Conservation (phyloP, 2,113 vertebrate genomes). For the Pollimyrus isidori region DNA sequence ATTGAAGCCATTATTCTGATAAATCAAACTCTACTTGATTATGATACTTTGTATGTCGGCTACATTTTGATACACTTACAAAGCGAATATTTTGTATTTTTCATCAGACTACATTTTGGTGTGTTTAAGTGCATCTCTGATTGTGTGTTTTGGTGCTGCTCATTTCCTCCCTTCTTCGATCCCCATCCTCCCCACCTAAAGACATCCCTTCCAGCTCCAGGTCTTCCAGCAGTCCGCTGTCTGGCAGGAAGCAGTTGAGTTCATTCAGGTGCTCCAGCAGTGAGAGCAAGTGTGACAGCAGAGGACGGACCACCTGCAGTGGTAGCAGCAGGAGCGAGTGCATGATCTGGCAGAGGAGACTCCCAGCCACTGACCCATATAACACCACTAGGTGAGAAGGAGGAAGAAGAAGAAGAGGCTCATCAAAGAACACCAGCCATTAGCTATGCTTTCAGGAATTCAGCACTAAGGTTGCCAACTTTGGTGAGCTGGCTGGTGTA, state of each 20-base stretch:
- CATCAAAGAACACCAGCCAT: background rate
- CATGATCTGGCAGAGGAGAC: slow-evolving; percentile 65
- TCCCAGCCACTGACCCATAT: slow-evolving; percentile 64
- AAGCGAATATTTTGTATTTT: background rate
- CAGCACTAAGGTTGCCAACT: background rate
- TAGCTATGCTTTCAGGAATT: background rate
- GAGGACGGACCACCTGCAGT: slow-evolving; percentile 55
- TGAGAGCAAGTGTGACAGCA: slow-evolving; percentile 59
- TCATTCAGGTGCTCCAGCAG: slow-evolving; percentile 63
- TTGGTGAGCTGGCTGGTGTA: background rate
- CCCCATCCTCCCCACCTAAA: slow-evolving; percentile 33
- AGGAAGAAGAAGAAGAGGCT: background rate
- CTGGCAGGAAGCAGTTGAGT: slow-evolving; percentile 62
- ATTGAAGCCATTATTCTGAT: background rate
- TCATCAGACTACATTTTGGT: background rate
- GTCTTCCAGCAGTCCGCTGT: slow-evolving; percentile 54
- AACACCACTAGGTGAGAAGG: slow-evolving; percentile 51
- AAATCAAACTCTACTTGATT: background rate
- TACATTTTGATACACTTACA: background rate
- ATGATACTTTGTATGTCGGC: too few species aligned
- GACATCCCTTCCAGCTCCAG: slow-evolving; percentile 48
- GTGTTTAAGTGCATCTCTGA: background rate
- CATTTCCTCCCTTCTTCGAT: background rate
- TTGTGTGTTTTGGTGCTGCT: background rate
- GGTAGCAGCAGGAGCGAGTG: slow-evolving; percentile 69